Percentiles rank a stretch among this genome's conserved stretches.
phyloP scores from a whole-genome alignment of 2,888 invertebrate species.

The Plutella xylostella region DNA sequence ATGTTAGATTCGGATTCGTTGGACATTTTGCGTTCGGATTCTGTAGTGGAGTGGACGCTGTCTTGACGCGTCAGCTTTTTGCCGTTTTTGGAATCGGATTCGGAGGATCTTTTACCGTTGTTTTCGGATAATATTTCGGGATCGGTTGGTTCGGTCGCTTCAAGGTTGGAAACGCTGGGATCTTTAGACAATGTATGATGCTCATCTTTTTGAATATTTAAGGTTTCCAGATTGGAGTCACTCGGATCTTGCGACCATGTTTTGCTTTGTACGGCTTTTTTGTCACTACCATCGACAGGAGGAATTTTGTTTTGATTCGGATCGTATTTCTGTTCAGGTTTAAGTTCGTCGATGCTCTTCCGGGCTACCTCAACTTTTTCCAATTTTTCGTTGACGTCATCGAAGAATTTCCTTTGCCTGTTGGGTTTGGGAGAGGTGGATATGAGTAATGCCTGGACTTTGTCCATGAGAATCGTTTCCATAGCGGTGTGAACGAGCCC shows the following conservation, averaged over 20 bases:
- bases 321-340: not conserved
- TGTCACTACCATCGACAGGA: too few relatives aligned
- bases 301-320: not conserved
- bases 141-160: not conserved
- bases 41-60: slow-evolving; percentile 40
- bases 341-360: slow-evolving; percentile 16
- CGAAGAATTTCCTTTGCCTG: slow-evolving; percentile 41
- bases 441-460: slow-evolving; percentile 52
- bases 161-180: too few relatives aligned
- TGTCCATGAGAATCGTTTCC: slow-evolving; percentile 68
- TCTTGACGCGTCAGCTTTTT: slow-evolving; percentile 44
- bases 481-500: slow-evolving; percentile 65
- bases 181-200: too few relatives aligned
- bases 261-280: too few relatives aligned
- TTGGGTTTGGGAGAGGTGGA: slow-evolving; percentile 44
- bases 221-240: too few relatives aligned
- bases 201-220: too few relatives aligned
- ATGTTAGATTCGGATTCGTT: slow-evolving; percentile 31
- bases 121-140: slow-evolving; percentile 4
- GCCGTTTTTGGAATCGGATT: too few relatives aligned
- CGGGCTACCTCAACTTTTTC: slow-evolving; percentile 41
- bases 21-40: slow-evolving; percentile 41
- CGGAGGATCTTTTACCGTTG: too few relatives aligned
- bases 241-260: too few relatives aligned
- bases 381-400: slow-evolving; percentile 47